These are phyloP conservation scores for Philaethria dido DNA, from an alignment of 2,888 invertebrate genomes.

Conservation along the genomic window DNA sequence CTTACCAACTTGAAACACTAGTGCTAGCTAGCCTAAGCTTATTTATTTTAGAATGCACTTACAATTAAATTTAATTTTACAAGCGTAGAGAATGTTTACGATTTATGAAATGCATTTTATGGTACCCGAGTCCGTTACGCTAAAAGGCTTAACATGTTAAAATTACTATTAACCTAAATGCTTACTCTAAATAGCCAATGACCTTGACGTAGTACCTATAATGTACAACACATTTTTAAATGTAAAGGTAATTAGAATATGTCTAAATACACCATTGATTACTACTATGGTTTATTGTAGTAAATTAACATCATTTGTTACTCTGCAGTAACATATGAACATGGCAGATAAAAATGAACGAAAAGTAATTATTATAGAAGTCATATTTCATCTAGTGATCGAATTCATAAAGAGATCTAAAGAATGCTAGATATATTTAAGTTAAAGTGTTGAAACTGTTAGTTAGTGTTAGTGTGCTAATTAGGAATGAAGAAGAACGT, in stretches of 20 bases:
- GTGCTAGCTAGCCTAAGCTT: not conserved
- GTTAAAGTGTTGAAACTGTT: too few species aligned
- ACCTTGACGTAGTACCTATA: slow-evolving; percentile 37
- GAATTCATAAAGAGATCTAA: too few species aligned
- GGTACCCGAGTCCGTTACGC: slow-evolving; percentile 27
- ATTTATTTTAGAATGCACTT: not conserved
- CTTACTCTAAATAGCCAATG: slow-evolving; percentile 33
- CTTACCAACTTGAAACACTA: not conserved
- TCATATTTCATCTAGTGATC: too few species aligned
- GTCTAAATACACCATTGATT: slow-evolving; percentile 38
- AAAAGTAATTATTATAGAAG: not conserved
- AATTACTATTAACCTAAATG: slow-evolving; percentile 39
- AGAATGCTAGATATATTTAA: too few species aligned
- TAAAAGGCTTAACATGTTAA: slow-evolving; percentile 33
- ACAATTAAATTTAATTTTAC: slow-evolving; percentile 9
- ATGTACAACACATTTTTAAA: slow-evolving; percentile 49
- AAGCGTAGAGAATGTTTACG: slow-evolving; percentile 25
- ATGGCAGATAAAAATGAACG: not conserved
- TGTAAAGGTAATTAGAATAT: too few species aligned
- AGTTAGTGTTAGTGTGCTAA: too few species aligned
- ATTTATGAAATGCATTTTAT: slow-evolving; percentile 29
- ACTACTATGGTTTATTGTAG: not conserved
- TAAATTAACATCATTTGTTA: not conserved
- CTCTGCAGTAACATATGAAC: not conserved
- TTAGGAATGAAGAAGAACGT: too few species aligned